phyloP scores from a whole-genome alignment of 1,140 invertebrate species.

The Euglossa dilemma region DNA sequence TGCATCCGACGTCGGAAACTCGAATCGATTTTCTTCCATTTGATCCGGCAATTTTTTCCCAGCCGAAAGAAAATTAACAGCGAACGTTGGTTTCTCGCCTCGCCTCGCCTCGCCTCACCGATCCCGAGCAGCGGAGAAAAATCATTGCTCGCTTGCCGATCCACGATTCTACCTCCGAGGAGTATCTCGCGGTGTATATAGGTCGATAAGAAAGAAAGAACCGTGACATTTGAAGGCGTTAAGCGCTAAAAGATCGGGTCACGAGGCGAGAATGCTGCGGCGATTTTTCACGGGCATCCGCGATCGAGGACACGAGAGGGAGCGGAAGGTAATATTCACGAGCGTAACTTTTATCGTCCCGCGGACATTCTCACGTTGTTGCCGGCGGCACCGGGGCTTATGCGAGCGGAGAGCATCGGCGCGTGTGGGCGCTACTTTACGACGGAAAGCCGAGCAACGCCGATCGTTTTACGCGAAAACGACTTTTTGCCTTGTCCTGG shows the following conservation, averaged over 20 bases:
- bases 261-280: neutral
- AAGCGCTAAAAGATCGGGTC: neutral
- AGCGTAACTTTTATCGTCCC: constrained; percentile 74
- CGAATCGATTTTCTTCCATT: neutral
- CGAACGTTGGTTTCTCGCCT: too few species aligned
- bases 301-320: constrained; percentile 50
- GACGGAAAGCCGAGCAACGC: constrained; percentile 72
- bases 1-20: neutral
- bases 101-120: too few species aligned
- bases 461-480: constrained; percentile 72
- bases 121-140: too few species aligned
- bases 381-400: constrained; percentile 45
- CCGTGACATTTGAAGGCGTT: neutral
- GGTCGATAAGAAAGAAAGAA: neutral
- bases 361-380: constrained; percentile 75
- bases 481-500: constrained; percentile 60
- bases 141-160: too few species aligned
- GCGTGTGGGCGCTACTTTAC: constrained; percentile 73
- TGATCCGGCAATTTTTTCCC: too few species aligned
- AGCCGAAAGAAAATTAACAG: too few species aligned
- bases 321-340: constrained; percentile 69
- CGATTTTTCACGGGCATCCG: constrained; percentile 21
- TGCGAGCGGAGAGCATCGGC: constrained; percentile 36
- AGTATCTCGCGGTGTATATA: too few species aligned
- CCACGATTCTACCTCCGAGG: too few species aligned